Evolutionary conservation across 2,797 vertebrate species (phyloP), one percentile per base, ranked within the genome.

Genomic region (Pantherophis vulpinus): DNA sequence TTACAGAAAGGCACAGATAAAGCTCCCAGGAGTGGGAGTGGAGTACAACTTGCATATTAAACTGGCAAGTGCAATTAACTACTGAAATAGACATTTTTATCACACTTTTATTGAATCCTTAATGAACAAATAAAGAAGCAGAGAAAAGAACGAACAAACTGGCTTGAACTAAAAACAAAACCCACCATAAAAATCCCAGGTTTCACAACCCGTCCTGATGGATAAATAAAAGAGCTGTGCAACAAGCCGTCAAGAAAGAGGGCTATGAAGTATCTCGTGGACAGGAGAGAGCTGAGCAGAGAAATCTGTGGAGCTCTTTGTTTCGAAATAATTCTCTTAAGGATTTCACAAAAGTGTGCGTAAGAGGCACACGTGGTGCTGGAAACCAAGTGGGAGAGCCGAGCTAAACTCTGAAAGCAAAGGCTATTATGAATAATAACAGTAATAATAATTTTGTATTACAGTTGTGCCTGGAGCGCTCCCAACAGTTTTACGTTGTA

Each of bases 61-160:
- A 95, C 27, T 89, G 93, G 95, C 94, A 96, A 91, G 10, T 89
- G 96, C 97, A 95, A 94, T 97, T 97, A 97, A 96, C 95, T 91
- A 96, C 94, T 93, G 92, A 97, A 96, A 97, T 96, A 93, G 94
- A 95, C 96, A 18, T 96, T 97, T 97, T 97, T 95, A 95, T 95
- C 96, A 96, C 89, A 0, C 63, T 96, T 97, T 98, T 97, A 97
- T 97, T 96, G 96, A 96, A 94, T 94, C 92, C 95, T 98, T 97
- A 97, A 97, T 97, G 97, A 97, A 97, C 96, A 97, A 97, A 97
- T 97, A 97, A 97, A 97, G 96, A 89, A 97, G 96, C 92, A 25
- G 96, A 95, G 96, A 94, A 58, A 0, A 96, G 32, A 88, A 94
- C 94, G 95, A 95, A 97, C 94, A 88, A 96, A 92, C 95, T 95